Evolutionary conservation across 2,888 invertebrate species (phyloP), one percentile per base, ranked within the genome.

Genomic region (Charanyca ferruginea): DNA sequence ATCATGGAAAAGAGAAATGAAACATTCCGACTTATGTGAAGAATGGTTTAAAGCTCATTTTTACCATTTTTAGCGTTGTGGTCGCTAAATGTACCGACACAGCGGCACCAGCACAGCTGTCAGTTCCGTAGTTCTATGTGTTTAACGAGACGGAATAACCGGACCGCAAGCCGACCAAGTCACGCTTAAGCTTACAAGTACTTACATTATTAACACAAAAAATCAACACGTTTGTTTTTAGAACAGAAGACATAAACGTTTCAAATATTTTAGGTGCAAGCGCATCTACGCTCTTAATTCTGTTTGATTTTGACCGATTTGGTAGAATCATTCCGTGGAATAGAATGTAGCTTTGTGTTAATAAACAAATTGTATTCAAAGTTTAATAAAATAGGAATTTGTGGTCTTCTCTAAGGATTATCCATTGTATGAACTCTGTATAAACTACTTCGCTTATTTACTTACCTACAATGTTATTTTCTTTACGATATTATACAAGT

Each of bases 61-160:
- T n/a, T n/a, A n/a, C n/a, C n/a, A n/a, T n/a, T n/a, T n/a, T n/a
- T n/a, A n/a, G n/a, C n/a, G n/a, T n/a, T n/a, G n/a, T n/a, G n/a
- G n/a, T n/a, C n/a, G n/a, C n/a, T n/a, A n/a, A n/a, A n/a, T n/a
- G n/a, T 16, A 45, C 11, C 16, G 42, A 20, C n/a, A 28, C 16
- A 44, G 25, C 13, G 22, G n/a, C 35, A 28, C 22, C 22, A 2
- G 44, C 49, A 25, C 28, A n/a, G n/a, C 28, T 41, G 41, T 53
- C 48, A 3, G 18, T n/a, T 53, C 25, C 18, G 18, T 25, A 47
- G 32, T 13, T 58, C 7, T 68, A 41, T 32, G 55, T 58, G 69
- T 32, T 58, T 32, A 47, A 25, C 41, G 45, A 68, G 52, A 42
- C 62, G 25, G 61, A 52, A 61, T 61, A 70, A 68, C 28, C 13